Base-by-base conservation (phyloP, 1,140 invertebrate species). In the Thaumetopoea pityocampa region DNA sequence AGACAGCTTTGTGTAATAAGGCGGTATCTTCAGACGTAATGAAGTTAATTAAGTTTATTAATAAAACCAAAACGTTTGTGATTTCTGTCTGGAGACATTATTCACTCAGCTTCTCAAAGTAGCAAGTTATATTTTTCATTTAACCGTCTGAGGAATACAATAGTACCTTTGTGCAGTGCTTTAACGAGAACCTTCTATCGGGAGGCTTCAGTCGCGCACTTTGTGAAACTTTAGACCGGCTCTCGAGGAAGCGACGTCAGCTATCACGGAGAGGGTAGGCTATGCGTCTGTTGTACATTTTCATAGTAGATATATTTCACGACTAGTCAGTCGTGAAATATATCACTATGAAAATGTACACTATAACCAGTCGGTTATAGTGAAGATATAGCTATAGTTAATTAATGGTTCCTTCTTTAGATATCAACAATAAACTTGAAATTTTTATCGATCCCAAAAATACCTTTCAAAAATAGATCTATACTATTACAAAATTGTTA, bases 171-270 rank as follows among this genome's bases (percentile, higher is more conserved):
- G 48, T 38, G 35, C 10, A 22, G 28, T 43, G 18, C n/a, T 51
- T 24, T 43, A 44, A 51, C 53, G 38, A 49, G 41, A 44, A 17
- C 29, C 35, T 33, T 34, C 37, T 34, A 51, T 45, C 26, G 46
- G 35, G 50, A 46, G 37, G 37, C 33, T 43, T 32, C 29, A 20
- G 11, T 40, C 37, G 37, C 37, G 30, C 28, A 40, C 37, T 46
- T 50, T 50, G 37, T 50, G 37, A 46, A 41, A 50, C 52, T 50
- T 50, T 44, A 50, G 34, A 26, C 24, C 11, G 18, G 17, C 19
- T 40, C 37, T 30, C 16, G 12, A 40, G 19, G 37, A 40, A 30
- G 19, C 37, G 27, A 9, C 8, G 14, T n/a, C n/a, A n/a, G 18
- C 37, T 30, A 30, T 40, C 27, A 40, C n/a, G n/a, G 29, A 30